Base-by-base conservation (phyloP, 2,113 vertebrate species). In the Lota lota region DNA sequence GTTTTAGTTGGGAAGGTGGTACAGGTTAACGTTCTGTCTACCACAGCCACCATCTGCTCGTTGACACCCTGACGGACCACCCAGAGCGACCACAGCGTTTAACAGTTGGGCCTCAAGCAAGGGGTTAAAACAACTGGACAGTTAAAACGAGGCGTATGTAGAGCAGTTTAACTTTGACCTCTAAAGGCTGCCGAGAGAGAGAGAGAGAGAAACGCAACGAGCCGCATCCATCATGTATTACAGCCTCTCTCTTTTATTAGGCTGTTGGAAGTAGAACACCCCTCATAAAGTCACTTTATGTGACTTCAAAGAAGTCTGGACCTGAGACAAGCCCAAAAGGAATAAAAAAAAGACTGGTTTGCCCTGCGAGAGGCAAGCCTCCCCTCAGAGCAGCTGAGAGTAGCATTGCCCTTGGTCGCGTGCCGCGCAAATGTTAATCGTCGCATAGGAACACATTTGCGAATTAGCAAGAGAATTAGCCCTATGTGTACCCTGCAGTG, bases 281-380 rank as follows among this genome's bases (percentile, higher is more conserved):
- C 75, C 81, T 79, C 61, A 62, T 84, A 74, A 87, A 79, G 64
- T 67, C 17, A 50, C 12, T 82, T 77, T 76, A 72, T 79, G 54
- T 17, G 63, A 75, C 67, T 68, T 74, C 47, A 79, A 77, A 83
- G 80, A 14, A 40, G 47, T 77, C 63, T 2, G 74, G 61, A 74
- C 53, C 56, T 70, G 74, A 50, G 58, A 17, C 61, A n/a, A 19
- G 70, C 60, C 59, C 53, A 21, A 17, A 2, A 28, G 47, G 70
- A 66, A 71, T 59, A 19, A 18, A 33, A 16, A 64, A 63, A 64
- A 17, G 62, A 21, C 53, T 18, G 53, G 16, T 56, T 56, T 56
- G 16, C 53, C 51, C 3, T 10, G 53, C 16, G 17, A n/a, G 53
- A n/a, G 53, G 53, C 40, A 8, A 56, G n/a, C 16, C 53, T 56